These are phyloP conservation scores for Climacteris rufus DNA, from an alignment of 2,113 vertebrate genomes.

Conservation along the genomic window DNA sequence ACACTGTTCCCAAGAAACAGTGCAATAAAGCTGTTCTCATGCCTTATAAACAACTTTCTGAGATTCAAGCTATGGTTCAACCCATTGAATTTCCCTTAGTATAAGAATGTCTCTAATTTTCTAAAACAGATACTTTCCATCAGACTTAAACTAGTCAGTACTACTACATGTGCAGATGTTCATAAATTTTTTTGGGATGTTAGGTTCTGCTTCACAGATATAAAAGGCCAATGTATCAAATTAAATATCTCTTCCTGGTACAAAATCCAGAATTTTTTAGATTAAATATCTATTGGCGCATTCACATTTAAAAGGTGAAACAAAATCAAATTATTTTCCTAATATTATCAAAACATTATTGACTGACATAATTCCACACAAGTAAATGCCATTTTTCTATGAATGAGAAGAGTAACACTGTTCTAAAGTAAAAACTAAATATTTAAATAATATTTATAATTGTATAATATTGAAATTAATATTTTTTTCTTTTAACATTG, in stretches of 20 bases:
- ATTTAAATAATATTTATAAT: background rate
- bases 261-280: background rate
- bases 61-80: background rate
- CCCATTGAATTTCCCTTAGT: background rate
- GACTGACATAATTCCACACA: background rate
- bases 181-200: background rate
- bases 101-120: background rate
- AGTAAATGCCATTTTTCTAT: background rate
- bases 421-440: background rate
- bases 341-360: background rate
- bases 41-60: background rate
- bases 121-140: background rate
- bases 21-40: background rate
- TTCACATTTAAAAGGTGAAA: background rate
- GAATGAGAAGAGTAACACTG: background rate
- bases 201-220: background rate
- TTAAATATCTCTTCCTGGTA: background rate
- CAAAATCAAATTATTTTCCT: background rate
- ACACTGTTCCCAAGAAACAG: background rate
- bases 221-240: background rate
- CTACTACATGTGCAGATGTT: fast-evolving
- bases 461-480: background rate
- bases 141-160: background rate
- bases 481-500: background rate
- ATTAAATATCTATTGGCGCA: background rate